Percentiles rank a stretch among this genome's conserved stretches.
These are phyloP conservation scores for Phalacrocorax brasilianus DNA, from an alignment of 2,113 vertebrate genomes.

Conservation along the genomic window DNA sequence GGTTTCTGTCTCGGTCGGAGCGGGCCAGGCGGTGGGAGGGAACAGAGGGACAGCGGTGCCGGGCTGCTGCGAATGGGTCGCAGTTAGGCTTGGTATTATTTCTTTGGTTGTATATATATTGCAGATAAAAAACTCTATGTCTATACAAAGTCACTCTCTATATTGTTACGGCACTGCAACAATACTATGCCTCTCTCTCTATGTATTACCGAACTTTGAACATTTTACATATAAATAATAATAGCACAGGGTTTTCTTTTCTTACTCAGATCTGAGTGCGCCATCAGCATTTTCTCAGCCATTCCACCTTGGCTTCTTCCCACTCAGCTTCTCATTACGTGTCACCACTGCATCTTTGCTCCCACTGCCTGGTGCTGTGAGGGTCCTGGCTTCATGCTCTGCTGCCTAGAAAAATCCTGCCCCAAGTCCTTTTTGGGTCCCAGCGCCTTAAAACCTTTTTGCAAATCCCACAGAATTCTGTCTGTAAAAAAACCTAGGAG, in stretches of 20 bases:
- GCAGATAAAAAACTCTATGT: not conserved
- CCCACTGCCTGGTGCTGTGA: accelerated
- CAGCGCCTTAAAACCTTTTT: not conserved
- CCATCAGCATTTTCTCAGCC: not conserved
- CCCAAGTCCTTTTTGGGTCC: not conserved
- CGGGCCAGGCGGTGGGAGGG: not conserved
- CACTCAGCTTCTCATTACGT: accelerated
- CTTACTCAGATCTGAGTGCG: not conserved
- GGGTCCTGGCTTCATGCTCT: not conserved
- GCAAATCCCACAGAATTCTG: not conserved
- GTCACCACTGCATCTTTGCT: not conserved
- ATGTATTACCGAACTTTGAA: accelerated
- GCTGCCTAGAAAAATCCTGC: not conserved
- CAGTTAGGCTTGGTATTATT: not conserved
- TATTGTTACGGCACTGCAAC: accelerated
- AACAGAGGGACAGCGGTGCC: not conserved
- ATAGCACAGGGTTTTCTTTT: not conserved
- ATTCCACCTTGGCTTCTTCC: not conserved
- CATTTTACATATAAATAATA: not conserved
- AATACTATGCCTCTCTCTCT: accelerated
- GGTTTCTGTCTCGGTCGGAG: not conserved
- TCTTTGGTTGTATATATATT: not conserved
- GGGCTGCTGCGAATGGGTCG: not conserved
- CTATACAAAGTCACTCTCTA: not conserved
- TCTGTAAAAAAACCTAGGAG: not conserved